Conservation (phyloP, 2,888 invertebrate species). For the Gnatocerus cornutus region DNA sequence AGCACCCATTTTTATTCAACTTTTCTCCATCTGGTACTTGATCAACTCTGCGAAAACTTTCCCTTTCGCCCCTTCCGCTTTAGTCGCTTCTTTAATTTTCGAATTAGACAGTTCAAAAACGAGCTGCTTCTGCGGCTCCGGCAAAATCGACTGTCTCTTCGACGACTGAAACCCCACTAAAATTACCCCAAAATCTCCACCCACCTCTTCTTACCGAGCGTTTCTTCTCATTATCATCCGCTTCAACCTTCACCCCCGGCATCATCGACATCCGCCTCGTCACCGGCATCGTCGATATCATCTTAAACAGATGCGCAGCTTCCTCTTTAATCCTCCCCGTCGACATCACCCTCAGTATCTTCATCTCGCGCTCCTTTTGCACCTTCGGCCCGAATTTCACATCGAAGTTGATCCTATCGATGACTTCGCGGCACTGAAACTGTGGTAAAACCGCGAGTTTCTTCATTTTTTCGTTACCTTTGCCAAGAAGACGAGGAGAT, state of each 20-base stretch:
- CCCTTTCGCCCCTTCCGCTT: no score
- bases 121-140: slow-evolving; percentile 28
- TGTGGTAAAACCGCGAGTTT: slow-evolving; percentile 3
- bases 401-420: slow-evolving; percentile 69
- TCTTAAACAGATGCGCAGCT: slow-evolving; percentile 69
- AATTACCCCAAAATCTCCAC: not conserved
- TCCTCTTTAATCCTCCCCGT: slow-evolving; percentile 68
- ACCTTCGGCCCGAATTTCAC: slow-evolving; percentile 65
- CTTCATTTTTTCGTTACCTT: no score
- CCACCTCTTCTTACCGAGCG: not conserved
- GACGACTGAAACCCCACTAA: slow-evolving; percentile 6
- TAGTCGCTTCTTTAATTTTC: no score
- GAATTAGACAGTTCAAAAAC: no score
- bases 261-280: slow-evolving; percentile 71
- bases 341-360: slow-evolving; percentile 70
- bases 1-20: no score
- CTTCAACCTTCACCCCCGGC: slow-evolving; percentile 67
- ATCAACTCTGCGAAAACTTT: no score
- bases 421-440: slow-evolving; percentile 64
- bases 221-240: slow-evolving; percentile 35
- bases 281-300: slow-evolving; percentile 71
- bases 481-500: slow-evolving; percentile 64
- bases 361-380: slow-evolving; percentile 68
- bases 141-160: slow-evolving; percentile 42
- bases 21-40: no score